A percentile compares a stretch with the other conserved stretches of the same genome.
phyloP scores from a whole-genome alignment of 1,140 invertebrate genomes.

The Cherax destructor region DNA sequence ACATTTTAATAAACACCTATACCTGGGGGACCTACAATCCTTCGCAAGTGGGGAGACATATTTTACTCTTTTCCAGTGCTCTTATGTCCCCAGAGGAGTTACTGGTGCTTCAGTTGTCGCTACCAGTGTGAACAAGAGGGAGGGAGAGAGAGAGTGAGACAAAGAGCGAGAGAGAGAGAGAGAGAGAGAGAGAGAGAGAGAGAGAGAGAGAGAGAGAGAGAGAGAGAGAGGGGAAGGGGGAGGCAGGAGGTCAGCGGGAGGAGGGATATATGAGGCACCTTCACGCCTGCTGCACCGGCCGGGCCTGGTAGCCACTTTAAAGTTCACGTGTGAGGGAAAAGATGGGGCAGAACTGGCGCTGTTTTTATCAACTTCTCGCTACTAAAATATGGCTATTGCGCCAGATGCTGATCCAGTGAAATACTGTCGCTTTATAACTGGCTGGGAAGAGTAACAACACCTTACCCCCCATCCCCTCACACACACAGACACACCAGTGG shows the following conservation, averaged over 20 bases:
- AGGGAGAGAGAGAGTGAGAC: too few species aligned
- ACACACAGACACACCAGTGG: too few species aligned
- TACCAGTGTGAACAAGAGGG: too few species aligned
- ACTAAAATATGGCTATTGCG: conserved; percentile 1
- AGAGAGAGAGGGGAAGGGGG: background rate
- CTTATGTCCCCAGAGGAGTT: too few species aligned
- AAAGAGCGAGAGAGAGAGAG: background rate
- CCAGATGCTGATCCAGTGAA: background rate
- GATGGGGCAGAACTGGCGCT: background rate
- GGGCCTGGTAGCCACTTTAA: background rate
- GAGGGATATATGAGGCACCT: conserved; percentile 3
- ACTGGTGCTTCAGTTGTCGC: too few species aligned
- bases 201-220: conserved; percentile 1
- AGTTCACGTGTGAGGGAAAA: background rate
- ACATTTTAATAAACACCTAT: too few species aligned
- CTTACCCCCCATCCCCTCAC: background rate
- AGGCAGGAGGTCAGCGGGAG: background rate
- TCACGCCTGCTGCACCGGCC: background rate
- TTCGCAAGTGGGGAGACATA: too few species aligned
- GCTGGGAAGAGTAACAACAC: background rate
- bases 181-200: conserved; percentile 14
- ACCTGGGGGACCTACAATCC: too few species aligned
- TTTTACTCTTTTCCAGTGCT: too few species aligned
- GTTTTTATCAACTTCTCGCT: background rate
- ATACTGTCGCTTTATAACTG: background rate